Percentiles rank a stretch among this genome's conserved stretches.
Conservation (phyloP, 2,113 vertebrate genomes). For the Propithecus coquereli region DNA sequence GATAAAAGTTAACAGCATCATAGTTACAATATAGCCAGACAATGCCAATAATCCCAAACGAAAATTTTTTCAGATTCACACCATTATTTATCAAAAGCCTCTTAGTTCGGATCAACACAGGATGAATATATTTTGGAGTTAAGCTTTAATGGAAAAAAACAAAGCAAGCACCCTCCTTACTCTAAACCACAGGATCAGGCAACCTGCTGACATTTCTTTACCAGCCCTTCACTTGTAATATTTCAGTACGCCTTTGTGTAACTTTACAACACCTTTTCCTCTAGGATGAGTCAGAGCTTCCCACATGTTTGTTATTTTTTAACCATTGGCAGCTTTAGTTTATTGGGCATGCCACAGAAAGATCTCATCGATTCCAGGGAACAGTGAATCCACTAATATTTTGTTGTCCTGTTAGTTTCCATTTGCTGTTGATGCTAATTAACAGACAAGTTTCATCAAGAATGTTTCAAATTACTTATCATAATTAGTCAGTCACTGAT, state of each 20-base stretch:
- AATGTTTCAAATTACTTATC: slow-evolving; percentile 78
- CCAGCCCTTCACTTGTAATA: background rate
- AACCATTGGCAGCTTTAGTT: slow-evolving; percentile 42
- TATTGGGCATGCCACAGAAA: slow-evolving; percentile 47
- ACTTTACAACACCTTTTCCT: slow-evolving; percentile 7
- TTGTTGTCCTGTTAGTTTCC: slow-evolving; percentile 43
- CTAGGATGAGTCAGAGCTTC: slow-evolving; percentile 35
- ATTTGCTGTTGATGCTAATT: slow-evolving; percentile 67
- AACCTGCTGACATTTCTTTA: background rate
- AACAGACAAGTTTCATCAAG: slow-evolving; percentile 73
- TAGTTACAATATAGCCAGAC: background rate
- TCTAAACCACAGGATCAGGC: background rate
- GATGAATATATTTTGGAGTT: background rate
- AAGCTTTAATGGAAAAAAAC: background rate
- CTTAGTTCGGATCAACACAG: background rate
- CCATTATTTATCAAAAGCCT: background rate
- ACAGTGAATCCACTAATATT: background rate
- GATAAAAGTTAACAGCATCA: background rate
- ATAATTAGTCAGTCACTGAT: slow-evolving; percentile 74
- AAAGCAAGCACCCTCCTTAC: background rate
- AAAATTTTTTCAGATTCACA: background rate
- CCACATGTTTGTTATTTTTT: slow-evolving; percentile 61
- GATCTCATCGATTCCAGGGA: slow-evolving; percentile 13
- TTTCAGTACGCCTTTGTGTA: slow-evolving; percentile 47
- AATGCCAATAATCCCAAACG: background rate